phyloP scores from a whole-genome alignment of 2,797 vertebrate species.

The Dendrocincla tyrannina region DNA sequence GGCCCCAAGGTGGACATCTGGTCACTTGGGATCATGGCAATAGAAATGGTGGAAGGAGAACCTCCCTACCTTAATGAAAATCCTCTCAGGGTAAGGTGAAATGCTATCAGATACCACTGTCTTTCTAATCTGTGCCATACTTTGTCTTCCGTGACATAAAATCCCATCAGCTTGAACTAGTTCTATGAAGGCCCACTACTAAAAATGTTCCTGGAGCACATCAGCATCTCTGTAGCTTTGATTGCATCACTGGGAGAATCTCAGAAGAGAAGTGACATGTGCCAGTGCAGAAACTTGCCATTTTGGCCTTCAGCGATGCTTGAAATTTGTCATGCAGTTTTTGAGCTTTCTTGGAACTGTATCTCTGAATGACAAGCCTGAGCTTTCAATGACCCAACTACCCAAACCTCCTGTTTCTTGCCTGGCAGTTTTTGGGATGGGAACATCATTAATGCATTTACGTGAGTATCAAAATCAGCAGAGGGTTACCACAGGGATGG shows the following conservation, averaged over 20 bases:
- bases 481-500: background rate
- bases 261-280: background rate
- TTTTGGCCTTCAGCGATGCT: background rate
- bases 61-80: slow-evolving; percentile 92
- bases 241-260: background rate
- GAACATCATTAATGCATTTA: too few species aligned
- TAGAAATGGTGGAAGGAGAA: slow-evolving; percentile 94
- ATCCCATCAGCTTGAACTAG: background rate
- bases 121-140: background rate
- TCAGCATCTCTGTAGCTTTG: background rate
- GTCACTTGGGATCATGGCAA: slow-evolving; percentile 92
- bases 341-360: background rate
- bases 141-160: background rate
- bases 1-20: slow-evolving; percentile 92
- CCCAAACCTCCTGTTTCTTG: too few species aligned
- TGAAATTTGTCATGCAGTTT: background rate
- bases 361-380: background rate
- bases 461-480: background rate
- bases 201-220: background rate
- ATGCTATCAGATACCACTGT: background rate
- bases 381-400: too few species aligned
- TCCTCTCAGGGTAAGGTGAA: slow-evolving; percentile 87
- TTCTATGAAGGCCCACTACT: background rate
- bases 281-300: background rate
- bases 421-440: too few species aligned